Conservation (phyloP, 1,140 invertebrate genomes). For the Tetramorium alpestre region DNA sequence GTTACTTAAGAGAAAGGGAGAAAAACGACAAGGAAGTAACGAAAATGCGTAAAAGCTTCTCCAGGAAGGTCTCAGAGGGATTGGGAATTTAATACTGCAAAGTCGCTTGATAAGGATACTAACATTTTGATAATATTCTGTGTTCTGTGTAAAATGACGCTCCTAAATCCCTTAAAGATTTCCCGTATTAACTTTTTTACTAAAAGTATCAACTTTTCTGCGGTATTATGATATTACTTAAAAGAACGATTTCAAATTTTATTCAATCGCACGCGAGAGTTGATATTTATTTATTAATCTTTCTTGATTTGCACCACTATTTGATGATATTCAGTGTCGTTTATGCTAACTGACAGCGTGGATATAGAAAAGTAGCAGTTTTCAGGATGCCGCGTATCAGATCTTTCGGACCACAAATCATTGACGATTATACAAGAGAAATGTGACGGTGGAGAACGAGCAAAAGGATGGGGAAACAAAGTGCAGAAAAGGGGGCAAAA, state of each 20-base stretch:
- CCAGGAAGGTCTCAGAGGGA: background rate
- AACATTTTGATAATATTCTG: background rate
- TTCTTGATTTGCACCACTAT: background rate
- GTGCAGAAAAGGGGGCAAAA: background rate
- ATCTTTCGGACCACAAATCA: slow-evolving; percentile 29
- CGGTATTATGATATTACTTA: background rate
- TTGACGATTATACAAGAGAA: slow-evolving; percentile 46
- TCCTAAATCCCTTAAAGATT: background rate
- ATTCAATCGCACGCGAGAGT: background rate
- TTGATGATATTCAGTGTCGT: background rate
- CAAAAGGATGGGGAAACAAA: background rate
- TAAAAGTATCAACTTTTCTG: background rate
- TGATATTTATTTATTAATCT: background rate
- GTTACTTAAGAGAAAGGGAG: background rate
- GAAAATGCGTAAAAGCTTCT: slow-evolving; percentile 36
- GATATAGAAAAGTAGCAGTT: slow-evolving; percentile 4
- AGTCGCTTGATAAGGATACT: background rate
- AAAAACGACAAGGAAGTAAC: slow-evolving; percentile 7
- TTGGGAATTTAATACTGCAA: slow-evolving; percentile 25
- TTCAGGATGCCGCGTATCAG: slow-evolving; percentile 2
- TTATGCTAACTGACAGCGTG: background rate
- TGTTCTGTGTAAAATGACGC: background rate
- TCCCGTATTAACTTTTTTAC: background rate
- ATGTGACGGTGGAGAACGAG: background rate
- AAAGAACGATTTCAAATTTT: background rate